Base-by-base conservation (phyloP, 2,113 vertebrate species). In the Pantherophis guttatus region DNA sequence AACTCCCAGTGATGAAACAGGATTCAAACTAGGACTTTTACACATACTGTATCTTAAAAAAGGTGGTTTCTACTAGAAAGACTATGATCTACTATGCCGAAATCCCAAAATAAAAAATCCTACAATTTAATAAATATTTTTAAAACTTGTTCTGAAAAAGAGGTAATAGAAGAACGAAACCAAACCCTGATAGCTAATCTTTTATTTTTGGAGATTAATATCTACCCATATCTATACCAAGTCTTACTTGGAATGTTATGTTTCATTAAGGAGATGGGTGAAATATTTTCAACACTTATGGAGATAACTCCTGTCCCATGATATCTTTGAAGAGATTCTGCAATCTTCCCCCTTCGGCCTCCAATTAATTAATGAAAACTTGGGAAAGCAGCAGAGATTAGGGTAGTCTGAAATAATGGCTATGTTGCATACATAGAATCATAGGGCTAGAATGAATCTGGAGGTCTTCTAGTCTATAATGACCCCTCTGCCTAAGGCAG, bases 1-100 rank as follows among this genome's bases (percentile, higher is more conserved):
- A 93, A 39, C 44, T 24, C 11, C 6, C 11, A 33, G 23, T 89
- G 92, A 50, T 86, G 88, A 55, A 57, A 29, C 10, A 70, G 58
- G 59, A 53, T 59, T 70, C 26, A 50, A 33, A 10, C 9, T 29
- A 33, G 10, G 19, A 3, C 59, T 48, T 95, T 93, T 86, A 52
- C 70, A 15, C 81, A 24, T 1, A 94, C 21, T 13, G 7, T 94
- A 57, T 2, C 88, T 44, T 89, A 90, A 62, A 93, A 94, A 94
- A 33, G 44, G 91, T 62, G 29, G 2, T 6, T 2, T 21, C 33
- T 87, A 86, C 50, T 70, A 88, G 89, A 86, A 0, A 0, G 91
- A 86, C 39, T 92, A 87, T 26, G 26, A 90, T 33, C 10, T 33
- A 75, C 15, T 2, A 17, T 70, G 65, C 65, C 5, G 0, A 70